Evolutionary conservation across 2,888 invertebrate species (phyloP).

Genomic region (Yponomeuta plumbellus): DNA sequence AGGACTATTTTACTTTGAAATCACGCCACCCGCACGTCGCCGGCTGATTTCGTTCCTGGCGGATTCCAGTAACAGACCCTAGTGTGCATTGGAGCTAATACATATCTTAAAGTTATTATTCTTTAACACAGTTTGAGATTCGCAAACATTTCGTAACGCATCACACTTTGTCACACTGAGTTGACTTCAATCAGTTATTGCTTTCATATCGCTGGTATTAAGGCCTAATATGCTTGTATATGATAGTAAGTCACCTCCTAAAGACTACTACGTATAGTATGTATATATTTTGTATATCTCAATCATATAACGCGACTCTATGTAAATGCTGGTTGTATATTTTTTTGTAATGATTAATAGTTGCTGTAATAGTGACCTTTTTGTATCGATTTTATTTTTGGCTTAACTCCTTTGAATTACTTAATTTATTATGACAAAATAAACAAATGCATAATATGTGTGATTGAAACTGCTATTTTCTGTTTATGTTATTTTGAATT

Average conservation of each 20-base stretch:
- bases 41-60: too few relatives aligned
- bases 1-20: too few relatives aligned
- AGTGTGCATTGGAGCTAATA: too few relatives aligned
- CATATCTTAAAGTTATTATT: too few relatives aligned
- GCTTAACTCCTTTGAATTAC: constrained; percentile 17
- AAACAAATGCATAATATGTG: constrained; percentile 20
- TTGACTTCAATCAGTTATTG: neutral
- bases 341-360: constrained; percentile 21
- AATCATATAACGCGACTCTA: neutral
- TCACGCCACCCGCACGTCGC: neutral
- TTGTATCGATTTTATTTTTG: constrained; percentile 35
- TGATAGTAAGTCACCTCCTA: neutral
- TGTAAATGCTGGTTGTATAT: neutral
- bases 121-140: too few relatives aligned
- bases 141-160: neutral
- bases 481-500: constrained; percentile 25
- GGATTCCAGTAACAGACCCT: too few relatives aligned
- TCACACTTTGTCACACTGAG: too few relatives aligned
- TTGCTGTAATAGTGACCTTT: constrained; percentile 68
- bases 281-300: neutral
- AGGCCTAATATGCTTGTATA: neutral
- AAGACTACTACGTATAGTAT: neutral
- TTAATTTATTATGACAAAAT: constrained; percentile 26
- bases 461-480: constrained; percentile 24
- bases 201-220: neutral